Percentiles rank a stretch among this genome's conserved stretches.
Conservation (phyloP, 2,113 vertebrate genomes). For the Myocastor coypus region DNA sequence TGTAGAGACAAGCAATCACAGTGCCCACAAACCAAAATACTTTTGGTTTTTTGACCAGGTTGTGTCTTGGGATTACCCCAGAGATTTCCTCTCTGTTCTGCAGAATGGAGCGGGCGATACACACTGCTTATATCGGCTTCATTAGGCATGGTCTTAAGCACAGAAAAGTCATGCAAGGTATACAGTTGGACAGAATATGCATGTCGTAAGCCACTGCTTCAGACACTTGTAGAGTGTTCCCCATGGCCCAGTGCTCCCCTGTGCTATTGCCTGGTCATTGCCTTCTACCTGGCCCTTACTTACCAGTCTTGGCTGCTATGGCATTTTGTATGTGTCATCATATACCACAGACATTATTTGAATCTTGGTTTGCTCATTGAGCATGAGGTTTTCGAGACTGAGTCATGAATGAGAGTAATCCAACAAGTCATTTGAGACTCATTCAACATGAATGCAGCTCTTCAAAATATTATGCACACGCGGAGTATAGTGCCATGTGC, state of each 20-base stretch:
- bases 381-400: not conserved
- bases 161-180: not conserved
- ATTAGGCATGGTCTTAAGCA: not conserved
- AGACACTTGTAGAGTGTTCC: not conserved
- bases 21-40: not conserved
- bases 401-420: not conserved
- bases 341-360: not conserved
- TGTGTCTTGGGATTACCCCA: not conserved
- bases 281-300: no score
- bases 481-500: not conserved
- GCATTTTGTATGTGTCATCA: not conserved
- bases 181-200: not conserved
- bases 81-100: not conserved
- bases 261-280: not conserved
- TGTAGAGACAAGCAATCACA: not conserved
- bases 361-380: not conserved
- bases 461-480: not conserved
- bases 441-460: not conserved
- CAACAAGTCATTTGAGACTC: not conserved
- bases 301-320: not conserved
- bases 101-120: not conserved
- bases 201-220: not conserved
- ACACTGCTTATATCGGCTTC: not conserved
- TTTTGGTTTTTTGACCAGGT: not conserved
- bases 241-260: no score